Evolutionary conservation across 37 sponge, comb jelly and placozoan species (phyloP).

Genomic region (Petrosia ficiformis): DNA sequence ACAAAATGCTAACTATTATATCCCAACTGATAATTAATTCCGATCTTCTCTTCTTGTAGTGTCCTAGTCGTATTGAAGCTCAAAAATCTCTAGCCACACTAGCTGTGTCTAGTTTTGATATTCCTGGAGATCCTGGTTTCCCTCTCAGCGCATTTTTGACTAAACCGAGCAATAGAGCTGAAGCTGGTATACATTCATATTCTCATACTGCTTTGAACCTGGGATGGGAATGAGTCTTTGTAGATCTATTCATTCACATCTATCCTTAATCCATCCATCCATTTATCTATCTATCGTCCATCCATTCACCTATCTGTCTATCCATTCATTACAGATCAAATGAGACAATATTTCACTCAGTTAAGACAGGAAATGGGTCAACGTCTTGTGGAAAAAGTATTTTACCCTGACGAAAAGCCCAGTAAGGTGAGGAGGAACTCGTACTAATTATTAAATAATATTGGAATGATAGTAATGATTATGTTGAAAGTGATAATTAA

Average conservation of each 20-base stretch:
- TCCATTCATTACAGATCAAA: slow-evolving; percentile 60
- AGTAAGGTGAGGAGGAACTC: slow-evolving; percentile 69
- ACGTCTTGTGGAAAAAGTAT: slow-evolving; percentile 95
- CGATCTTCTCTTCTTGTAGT: slow-evolving; percentile 20
- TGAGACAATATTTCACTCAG: slow-evolving; percentile 92
- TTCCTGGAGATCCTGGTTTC: slow-evolving; percentile 92
- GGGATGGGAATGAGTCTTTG: too few relatives aligned
- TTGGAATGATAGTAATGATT: too few relatives aligned
- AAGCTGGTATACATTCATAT: slow-evolving; percentile 55
- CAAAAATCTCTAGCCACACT: slow-evolving; percentile 83
- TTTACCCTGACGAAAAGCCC: slow-evolving; percentile 66
- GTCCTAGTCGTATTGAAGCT: slow-evolving; percentile 79
- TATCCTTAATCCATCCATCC: too few relatives aligned
- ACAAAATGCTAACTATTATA: too few relatives aligned
- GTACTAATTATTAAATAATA: too few relatives aligned
- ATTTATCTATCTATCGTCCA: too few relatives aligned
- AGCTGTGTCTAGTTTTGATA: slow-evolving; percentile 84
- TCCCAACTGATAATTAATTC: neutral
- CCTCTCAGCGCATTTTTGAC: slow-evolving; percentile 93
- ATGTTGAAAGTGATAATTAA: neutral
- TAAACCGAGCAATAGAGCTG: slow-evolving; percentile 73
- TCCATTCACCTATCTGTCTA: neutral
- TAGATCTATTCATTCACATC: too few relatives aligned
- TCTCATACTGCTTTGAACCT: neutral
- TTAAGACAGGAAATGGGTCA: slow-evolving; percentile 90